phyloP scores from a whole-genome alignment of 2,888 invertebrate species.

The Limnephilus marmoratus region DNA sequence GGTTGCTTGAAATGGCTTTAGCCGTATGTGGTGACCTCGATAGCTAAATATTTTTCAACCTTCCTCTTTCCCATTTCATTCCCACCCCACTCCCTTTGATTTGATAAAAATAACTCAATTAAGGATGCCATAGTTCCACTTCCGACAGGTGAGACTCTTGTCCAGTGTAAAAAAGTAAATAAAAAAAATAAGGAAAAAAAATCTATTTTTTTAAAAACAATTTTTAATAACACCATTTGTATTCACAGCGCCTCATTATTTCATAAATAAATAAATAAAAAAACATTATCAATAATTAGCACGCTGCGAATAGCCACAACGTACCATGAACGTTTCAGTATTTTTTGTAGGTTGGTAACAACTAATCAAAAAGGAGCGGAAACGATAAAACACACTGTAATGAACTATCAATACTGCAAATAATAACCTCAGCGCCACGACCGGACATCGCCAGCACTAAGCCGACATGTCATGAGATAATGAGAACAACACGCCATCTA shows the following conservation, averaged over 20 bases:
- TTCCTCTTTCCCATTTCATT: too few species aligned
- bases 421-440: background rate
- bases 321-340: background rate
- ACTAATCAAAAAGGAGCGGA: slow-evolving; percentile 3
- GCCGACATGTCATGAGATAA: background rate
- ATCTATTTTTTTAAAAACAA: too few species aligned
- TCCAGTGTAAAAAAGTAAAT: too few species aligned
- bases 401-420: background rate
- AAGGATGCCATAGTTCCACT: too few species aligned
- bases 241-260: background rate
- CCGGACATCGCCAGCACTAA: background rate
- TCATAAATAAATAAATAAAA: background rate
- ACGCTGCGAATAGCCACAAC: background rate
- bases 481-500: slow-evolving; percentile 13
- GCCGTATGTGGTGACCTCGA: too few species aligned
- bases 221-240: background rate
- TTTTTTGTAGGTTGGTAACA: background rate
- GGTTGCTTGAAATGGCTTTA: too few species aligned
- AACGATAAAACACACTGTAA: slow-evolving; percentile 2
- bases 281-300: background rate
- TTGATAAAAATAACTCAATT: too few species aligned
- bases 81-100: too few species aligned
- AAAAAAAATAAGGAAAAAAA: background rate
- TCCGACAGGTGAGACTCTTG: too few species aligned
- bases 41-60: too few species aligned